Conservation (phyloP, 2,888 invertebrate species). For the Nezara viridula region DNA sequence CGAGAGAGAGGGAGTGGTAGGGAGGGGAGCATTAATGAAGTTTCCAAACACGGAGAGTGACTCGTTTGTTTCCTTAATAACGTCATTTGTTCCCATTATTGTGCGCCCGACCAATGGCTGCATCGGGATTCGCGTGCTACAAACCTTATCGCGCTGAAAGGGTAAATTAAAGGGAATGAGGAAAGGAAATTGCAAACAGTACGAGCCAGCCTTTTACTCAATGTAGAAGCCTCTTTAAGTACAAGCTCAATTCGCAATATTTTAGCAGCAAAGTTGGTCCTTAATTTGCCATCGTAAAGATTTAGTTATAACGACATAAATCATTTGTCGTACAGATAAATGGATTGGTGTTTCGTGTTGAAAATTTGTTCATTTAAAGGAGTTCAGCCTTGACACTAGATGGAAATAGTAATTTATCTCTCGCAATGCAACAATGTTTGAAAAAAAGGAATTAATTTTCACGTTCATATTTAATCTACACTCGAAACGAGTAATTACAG, state of each 20-base stretch:
- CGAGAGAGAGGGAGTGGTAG: neutral
- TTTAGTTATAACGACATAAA: neutral
- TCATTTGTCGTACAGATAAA: neutral
- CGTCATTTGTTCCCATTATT: conserved; percentile 34
- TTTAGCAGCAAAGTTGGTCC: neutral
- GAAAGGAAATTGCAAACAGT: conserved; percentile 27
- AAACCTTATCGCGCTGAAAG: conserved; percentile 29
- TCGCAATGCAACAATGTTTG: neutral
- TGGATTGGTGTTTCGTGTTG: neutral
- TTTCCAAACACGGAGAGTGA: conserved; percentile 33
- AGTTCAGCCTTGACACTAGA: neutral
- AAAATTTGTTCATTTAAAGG: neutral
- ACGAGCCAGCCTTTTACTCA: conserved; percentile 8
- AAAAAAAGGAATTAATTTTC: neutral
- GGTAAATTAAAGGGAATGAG: conserved; percentile 32
- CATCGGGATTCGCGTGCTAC: neutral
- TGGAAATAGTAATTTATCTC: neutral
- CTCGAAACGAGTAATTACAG: neutral
- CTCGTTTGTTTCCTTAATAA: conserved; percentile 40
- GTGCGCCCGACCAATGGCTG: conserved; percentile 8
- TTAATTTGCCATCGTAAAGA: neutral
- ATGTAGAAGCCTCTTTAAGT: conserved; percentile 25
- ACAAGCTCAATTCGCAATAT: neutral
- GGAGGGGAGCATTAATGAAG: neutral
- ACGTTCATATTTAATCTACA: neutral